Base-by-base conservation (phyloP, 2,113 vertebrate genomes). In the Coryphaenoides rupestris region DNA sequence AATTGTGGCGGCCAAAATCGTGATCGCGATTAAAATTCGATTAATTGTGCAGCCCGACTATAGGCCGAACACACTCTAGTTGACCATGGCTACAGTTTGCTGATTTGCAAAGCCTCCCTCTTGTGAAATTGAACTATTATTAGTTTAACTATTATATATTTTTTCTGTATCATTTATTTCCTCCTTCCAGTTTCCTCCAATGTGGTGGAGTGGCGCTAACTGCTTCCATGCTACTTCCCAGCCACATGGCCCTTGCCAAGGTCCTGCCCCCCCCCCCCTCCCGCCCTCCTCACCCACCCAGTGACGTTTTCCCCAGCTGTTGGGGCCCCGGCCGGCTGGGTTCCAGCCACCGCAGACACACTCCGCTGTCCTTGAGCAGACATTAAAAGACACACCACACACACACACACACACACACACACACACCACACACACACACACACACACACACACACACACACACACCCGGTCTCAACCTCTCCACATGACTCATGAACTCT, bases 341-440 rank as follows among this genome's bases (percentile, higher is more conserved):
- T 63, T 82, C 84, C 81, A 85, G 78, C 64, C 61, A 74, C 82
- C 65, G 53, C 84, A 82, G 77, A 52, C 84, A 82, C 75, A 87
- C 80, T 83, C 79, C 70, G 76, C 77, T 85, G n/a, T 86, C 81
- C 79, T 82, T 75, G 33, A 50, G 24, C 72, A 76, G 58, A 76
- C 87, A 79, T 82, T 71, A 86, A 81, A 76, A 85, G 19, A 12
- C n/a, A 47, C 46, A 47, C 46, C 46, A 12, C 46, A 12, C 46
- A 47, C 46, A 14, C 46, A 12, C 46, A 16, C 46, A 26, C 24
- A 26, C 24, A 26, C 24, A 26, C 24, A 26, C 24, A 26, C 24
- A 26, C 24, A 26, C 24, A 26, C 24, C 47, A 50, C 47, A 16
- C 47, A 16, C 47, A 16, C 47, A 50, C 47, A 17, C 47, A 16